These are phyloP conservation scores for Harmothoe impar DNA, from an alignment of 2,888 invertebrate species.

Conservation along the genomic window DNA sequence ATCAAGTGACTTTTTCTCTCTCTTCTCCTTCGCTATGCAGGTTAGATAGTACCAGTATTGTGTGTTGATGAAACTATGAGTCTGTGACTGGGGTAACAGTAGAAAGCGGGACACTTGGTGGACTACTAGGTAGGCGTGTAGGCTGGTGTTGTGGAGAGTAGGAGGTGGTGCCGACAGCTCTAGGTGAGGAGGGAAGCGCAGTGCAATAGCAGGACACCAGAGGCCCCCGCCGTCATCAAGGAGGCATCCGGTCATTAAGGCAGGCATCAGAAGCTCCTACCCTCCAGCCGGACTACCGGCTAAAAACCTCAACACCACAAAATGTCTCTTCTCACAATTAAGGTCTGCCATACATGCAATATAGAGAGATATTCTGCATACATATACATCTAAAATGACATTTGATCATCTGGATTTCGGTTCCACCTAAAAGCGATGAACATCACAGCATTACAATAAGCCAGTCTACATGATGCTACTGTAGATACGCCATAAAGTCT, in stretches of 20 bases:
- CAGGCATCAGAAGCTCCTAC: constrained; percentile 13
- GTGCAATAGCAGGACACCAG: neutral
- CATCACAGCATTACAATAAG: constrained; percentile 52
- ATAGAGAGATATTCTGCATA: neutral
- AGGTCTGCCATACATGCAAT: constrained; percentile 3
- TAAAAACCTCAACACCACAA: neutral
- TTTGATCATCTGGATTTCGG: constrained; percentile 38
- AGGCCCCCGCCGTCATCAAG: neutral
- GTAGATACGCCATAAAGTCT: constrained; percentile 46
- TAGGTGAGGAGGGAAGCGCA: constrained; percentile 1
- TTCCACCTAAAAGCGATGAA: constrained; percentile 32
- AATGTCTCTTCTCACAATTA: neutral
- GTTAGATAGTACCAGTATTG: constrained; percentile 36
- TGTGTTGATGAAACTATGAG: neutral
- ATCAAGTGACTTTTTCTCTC: constrained; percentile 38
- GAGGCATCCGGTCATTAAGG: neutral
- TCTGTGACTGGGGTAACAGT: constrained; percentile 23
- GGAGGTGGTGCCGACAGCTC: constrained; percentile 2
- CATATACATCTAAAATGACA: constrained; percentile 39
- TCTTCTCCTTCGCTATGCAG: neutral
- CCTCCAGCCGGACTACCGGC: neutral
- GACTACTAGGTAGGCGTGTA: neutral
- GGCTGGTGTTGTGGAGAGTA: neutral
- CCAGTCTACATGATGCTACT: constrained; percentile 4
- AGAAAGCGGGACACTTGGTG: neutral